phyloP scores from a whole-genome alignment of 2,113 vertebrate species.

The Ciconia boyciana region DNA sequence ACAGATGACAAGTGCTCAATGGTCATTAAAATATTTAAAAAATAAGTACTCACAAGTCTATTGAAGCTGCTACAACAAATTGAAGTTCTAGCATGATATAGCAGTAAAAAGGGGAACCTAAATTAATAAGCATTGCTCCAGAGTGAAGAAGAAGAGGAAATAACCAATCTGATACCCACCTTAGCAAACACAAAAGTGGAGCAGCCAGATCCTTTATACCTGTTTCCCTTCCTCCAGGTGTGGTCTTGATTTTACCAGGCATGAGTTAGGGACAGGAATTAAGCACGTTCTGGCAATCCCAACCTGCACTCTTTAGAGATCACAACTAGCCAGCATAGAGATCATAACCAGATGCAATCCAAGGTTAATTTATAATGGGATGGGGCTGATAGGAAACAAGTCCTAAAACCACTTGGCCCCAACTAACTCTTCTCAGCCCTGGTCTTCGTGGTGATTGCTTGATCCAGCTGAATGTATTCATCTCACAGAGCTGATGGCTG shows the following conservation, averaged over 20 bases:
- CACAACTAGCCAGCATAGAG: not conserved
- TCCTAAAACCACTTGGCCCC: not conserved
- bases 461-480: not conserved
- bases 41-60: not conserved
- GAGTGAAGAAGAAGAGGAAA: fast-evolving
- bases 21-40: not conserved
- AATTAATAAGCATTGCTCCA: not conserved
- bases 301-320: not conserved
- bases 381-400: not conserved
- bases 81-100: not conserved
- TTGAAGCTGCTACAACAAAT: not conserved
- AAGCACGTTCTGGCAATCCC: not conserved
- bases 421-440: not conserved
- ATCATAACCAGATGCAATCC: too few relatives aligned
- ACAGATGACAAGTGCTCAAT: fast-evolving
- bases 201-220: not conserved
- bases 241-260: not conserved
- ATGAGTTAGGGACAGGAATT: not conserved
- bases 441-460: not conserved
- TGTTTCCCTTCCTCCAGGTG: not conserved
- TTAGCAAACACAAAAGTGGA: not conserved
- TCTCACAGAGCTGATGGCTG: not conserved
- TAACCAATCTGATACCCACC: too few relatives aligned
- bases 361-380: not conserved
- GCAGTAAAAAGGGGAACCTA: not conserved